A percentile compares a stretch with the other conserved stretches of the same genome.
These are phyloP conservation scores for Coccyzus lansbergi DNA, from an alignment of 2,797 vertebrate species.

Conservation along the genomic window DNA sequence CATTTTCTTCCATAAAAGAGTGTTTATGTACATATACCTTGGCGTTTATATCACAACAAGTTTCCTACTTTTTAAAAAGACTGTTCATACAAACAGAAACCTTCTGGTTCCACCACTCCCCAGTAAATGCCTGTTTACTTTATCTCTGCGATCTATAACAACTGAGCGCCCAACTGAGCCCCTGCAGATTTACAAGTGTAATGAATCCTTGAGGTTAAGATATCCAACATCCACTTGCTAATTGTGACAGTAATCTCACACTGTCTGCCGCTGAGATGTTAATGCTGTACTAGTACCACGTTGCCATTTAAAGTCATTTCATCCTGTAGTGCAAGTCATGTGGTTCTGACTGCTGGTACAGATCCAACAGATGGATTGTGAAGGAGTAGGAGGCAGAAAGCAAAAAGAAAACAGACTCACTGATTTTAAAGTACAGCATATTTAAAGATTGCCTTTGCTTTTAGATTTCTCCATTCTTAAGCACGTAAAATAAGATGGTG, in stretches of 20 bases:
- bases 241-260: slow-evolving; percentile 67
- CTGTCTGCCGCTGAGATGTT: slow-evolving; percentile 37
- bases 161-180: slow-evolving; percentile 3
- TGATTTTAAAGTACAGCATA: not conserved
- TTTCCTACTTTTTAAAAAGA: slow-evolving; percentile 10
- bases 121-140: slow-evolving; percentile 28
- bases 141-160: slow-evolving; percentile 17
- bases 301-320: slow-evolving; percentile 66
- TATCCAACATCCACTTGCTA: slow-evolving; percentile 56
- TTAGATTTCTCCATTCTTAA: not conserved
- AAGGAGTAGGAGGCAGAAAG: slow-evolving; percentile 4
- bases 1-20: not conserved
- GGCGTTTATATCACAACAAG: not conserved
- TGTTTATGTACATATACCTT: not conserved
- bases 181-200: slow-evolving; percentile 30
- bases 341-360: slow-evolving; percentile 29
- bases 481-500: not conserved
- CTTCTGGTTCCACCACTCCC: not conserved
- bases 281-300: not conserved
- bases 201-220: slow-evolving; percentile 39
- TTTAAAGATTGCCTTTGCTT: not conserved
- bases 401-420: not conserved
- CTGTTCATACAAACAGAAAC: not conserved
- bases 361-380: slow-evolving; percentile 18
- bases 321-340: slow-evolving; percentile 27